phyloP scores from a whole-genome alignment of 2,888 invertebrate species.

The Acleris laterana region DNA sequence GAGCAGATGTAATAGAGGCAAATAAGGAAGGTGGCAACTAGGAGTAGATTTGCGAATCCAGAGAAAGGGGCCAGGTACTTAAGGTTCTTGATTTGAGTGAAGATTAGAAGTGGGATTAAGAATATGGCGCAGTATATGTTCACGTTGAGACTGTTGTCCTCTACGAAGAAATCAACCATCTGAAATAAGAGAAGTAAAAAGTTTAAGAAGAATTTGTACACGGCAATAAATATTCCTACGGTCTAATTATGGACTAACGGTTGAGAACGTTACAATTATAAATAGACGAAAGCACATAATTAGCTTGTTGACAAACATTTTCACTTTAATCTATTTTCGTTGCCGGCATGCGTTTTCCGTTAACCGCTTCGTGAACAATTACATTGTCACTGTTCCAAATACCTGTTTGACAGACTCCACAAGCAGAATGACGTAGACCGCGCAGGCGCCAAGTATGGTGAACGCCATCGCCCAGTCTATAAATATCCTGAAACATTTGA shows the following conservation, averaged over 20 bases:
- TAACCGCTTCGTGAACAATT: conserved; percentile 6
- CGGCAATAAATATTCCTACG: not conserved
- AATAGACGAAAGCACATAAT: not conserved
- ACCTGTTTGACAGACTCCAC: conserved; percentile 88
- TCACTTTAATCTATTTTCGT: conserved; percentile 22
- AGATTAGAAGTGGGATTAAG: conserved; percentile 66
- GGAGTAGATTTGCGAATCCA: conserved; percentile 92
- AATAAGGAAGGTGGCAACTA: conserved; percentile 90
- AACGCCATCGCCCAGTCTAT: conserved; percentile 89
- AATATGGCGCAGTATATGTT: conserved; percentile 72
- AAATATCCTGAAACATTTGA: conserved; percentile 84
- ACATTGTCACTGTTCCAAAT: conserved; percentile 47
- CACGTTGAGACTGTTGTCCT: conserved; percentile 51
- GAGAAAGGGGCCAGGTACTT: conserved; percentile 95
- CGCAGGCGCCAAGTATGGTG: conserved; percentile 89
- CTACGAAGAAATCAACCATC: conserved; percentile 64
- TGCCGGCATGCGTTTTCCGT: conserved; percentile 3
- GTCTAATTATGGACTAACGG: not conserved
- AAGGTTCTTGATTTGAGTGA: conserved; percentile 88
- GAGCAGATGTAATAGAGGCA: conserved; percentile 92
- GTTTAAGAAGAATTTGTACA: too few relatives aligned
- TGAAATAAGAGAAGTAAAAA: conserved; percentile 45
- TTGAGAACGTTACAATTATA: not conserved
- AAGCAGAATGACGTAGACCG: conserved; percentile 91
- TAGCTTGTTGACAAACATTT: conserved; percentile 12